phyloP scores from a whole-genome alignment of 2,797 vertebrate genomes.

The Myotis vivesi region DNA sequence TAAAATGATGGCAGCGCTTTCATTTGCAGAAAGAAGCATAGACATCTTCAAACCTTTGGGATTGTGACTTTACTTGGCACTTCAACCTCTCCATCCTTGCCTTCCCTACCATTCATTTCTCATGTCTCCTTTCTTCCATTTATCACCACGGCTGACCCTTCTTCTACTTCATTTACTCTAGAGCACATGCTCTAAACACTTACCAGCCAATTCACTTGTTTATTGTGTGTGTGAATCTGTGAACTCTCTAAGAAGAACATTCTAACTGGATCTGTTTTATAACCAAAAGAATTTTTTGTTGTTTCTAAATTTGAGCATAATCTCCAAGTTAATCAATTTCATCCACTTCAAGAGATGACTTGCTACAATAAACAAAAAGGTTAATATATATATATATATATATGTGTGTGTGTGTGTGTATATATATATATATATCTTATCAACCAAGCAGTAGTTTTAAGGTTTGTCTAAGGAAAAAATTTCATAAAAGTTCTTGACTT shows the following conservation, averaged over 20 bases:
- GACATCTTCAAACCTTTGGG: background rate
- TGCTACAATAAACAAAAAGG: background rate
- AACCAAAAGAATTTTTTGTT: background rate
- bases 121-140: background rate
- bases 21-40: background rate
- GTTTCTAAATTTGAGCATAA: background rate
- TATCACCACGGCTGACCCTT: accelerated
- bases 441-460: background rate
- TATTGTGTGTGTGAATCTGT: background rate
- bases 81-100: background rate
- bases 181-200: background rate
- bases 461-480: background rate
- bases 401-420: background rate
- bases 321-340: background rate
- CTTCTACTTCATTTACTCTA: background rate
- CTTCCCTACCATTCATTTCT: background rate
- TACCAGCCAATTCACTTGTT: background rate
- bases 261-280: background rate
- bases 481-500: background rate
- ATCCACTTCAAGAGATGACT: background rate
- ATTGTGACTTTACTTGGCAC: background rate
- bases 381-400: background rate
- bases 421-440: background rate
- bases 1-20: conserved; percentile 1
- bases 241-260: background rate